phyloP scores from a whole-genome alignment of 2,797 vertebrate genomes.

The Manis javanica region DNA sequence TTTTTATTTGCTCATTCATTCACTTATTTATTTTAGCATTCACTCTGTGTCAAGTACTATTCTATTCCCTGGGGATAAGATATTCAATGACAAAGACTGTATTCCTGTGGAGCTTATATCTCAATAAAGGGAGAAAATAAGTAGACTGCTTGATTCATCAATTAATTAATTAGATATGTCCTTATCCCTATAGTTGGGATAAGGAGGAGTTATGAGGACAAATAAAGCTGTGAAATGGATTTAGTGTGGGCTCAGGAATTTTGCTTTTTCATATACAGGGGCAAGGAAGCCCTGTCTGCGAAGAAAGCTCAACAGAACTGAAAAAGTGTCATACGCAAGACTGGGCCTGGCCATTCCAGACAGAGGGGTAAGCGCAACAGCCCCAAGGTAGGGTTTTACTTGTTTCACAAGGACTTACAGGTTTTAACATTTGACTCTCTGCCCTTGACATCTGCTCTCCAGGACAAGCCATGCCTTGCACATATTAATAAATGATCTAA shows the following conservation, averaged over 20 bases:
- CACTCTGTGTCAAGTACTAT: not conserved
- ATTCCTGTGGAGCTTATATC: not conserved
- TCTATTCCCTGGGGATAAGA: not conserved
- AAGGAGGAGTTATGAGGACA: not conserved
- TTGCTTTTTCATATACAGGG: not conserved
- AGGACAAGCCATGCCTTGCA: not conserved
- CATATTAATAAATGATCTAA: not conserved
- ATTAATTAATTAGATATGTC: too few species aligned
- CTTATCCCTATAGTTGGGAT: too few species aligned
- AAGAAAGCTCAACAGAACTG: not conserved
- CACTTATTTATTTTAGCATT: not conserved
- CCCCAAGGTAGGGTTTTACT: not conserved
- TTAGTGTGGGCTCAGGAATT: not conserved
- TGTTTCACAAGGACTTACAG: not conserved
- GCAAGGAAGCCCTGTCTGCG: not conserved
- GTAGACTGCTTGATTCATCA: not conserved
- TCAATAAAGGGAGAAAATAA: not conserved
- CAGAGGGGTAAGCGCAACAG: not conserved
- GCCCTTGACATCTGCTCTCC: not conserved
- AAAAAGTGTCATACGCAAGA: fast-evolving
- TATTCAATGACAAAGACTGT: not conserved
- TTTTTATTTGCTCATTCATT: not conserved
- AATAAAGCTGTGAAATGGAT: not conserved
- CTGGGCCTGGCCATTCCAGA: not conserved
- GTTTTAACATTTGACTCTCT: not conserved